Evolutionary conservation across 2,113 vertebrate genomes (phyloP).

Genomic region (Ovibos moschatus): DNA sequence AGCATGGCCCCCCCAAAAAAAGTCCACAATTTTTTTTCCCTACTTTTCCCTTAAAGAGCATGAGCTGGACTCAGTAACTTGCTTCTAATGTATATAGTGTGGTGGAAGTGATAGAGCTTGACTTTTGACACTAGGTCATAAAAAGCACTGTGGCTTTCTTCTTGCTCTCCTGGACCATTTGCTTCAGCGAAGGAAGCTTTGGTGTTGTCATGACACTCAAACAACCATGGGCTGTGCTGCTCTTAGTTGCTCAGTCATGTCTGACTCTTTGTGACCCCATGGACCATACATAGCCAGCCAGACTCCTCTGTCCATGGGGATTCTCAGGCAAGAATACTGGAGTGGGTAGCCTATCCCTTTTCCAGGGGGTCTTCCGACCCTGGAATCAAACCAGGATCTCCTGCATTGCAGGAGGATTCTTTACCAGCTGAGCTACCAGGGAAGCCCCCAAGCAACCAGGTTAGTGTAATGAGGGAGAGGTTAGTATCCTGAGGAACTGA

Average conservation of each 20-base stretch:
- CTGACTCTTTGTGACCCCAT: background rate
- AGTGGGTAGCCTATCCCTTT: background rate
- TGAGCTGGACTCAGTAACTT: background rate
- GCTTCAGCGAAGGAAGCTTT: background rate
- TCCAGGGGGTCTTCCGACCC: background rate
- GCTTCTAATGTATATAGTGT: background rate
- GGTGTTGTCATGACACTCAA: background rate
- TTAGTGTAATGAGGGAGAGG: background rate
- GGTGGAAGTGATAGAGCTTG: background rate
- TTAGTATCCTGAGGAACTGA: background rate
- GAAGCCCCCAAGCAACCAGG: background rate
- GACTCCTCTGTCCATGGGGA: background rate
- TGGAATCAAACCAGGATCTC: background rate
- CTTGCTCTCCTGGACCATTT: background rate
- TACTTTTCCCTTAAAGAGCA: background rate
- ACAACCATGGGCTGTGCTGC: background rate
- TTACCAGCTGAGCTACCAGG: background rate
- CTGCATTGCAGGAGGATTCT: background rate
- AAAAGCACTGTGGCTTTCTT: background rate
- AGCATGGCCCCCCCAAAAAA: background rate
- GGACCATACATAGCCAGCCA: background rate
- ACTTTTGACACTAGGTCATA: background rate
- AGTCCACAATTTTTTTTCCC: background rate
- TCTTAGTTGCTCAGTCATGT: background rate
- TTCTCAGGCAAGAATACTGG: background rate